Percentiles rank a stretch among this genome's conserved stretches.
Evolutionary conservation across 2,888 invertebrate species (phyloP).

Genomic region (Aphidius colemani): DNA sequence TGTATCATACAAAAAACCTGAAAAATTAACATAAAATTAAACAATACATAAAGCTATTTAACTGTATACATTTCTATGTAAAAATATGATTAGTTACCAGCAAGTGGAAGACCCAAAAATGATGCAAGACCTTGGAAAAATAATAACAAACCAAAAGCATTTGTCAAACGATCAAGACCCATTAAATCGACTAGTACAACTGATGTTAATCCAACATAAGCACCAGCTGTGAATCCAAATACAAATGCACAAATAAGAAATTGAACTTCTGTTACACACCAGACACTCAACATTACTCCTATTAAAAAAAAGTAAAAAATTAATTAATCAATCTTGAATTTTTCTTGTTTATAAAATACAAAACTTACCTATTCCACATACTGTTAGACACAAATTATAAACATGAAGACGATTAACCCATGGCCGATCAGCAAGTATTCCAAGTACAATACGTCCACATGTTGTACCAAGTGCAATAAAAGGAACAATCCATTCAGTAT

Average conservation of each 20-base stretch:
- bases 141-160: conserved; percentile 89
- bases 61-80: conserved; percentile 5
- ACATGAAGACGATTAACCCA: conserved; percentile 90
- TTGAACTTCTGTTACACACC: conserved; percentile 73
- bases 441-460: conserved; percentile 84
- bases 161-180: conserved; percentile 91
- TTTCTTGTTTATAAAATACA: conserved; percentile 6
- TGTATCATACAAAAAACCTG: conserved; percentile 84
- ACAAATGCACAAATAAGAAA: conserved; percentile 78
- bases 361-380: conserved; percentile 83
- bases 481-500: no score
- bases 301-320: conserved; percentile 41
- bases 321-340: neutral
- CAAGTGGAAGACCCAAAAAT: conserved; percentile 89
- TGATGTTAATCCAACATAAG: conserved; percentile 95
- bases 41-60: no score
- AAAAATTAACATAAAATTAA: no score
- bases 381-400: conserved; percentile 85
- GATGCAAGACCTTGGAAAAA: conserved; percentile 95
- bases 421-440: conserved; percentile 85
- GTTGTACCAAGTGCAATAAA: conserved; percentile 87
- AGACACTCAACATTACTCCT: conserved; percentile 82
- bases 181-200: conserved; percentile 93
- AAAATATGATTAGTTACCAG: conserved; percentile 67
- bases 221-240: conserved; percentile 91